Evolutionary conservation across 2,113 vertebrate genomes (phyloP).

Genomic region (Syngnathoides biaculeatus): DNA sequence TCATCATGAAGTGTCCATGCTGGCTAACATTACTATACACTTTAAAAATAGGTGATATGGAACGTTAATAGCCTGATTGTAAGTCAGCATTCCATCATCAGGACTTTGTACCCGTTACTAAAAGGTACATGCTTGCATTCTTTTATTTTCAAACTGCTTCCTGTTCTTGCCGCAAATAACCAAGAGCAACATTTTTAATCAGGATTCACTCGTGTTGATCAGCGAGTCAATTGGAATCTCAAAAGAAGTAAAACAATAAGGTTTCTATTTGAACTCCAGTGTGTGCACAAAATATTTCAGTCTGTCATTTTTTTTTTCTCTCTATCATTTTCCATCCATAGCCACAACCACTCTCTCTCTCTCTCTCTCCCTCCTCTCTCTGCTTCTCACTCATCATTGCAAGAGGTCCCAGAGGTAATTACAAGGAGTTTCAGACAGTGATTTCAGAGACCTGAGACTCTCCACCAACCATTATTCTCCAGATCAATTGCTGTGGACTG

Average conservation of each 20-base stretch:
- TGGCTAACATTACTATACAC: background rate
- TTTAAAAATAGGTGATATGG: background rate
- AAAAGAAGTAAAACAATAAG: background rate
- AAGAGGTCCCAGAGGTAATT: conserved; percentile 55
- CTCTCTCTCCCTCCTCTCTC: conserved; percentile 1
- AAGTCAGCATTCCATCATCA: background rate
- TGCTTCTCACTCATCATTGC: conserved; percentile 23
- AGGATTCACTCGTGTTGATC: background rate
- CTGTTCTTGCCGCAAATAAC: background rate
- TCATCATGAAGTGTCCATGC: background rate
- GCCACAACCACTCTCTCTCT: background rate
- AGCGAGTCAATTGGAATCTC: background rate
- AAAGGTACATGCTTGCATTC: background rate
- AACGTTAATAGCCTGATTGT: background rate
- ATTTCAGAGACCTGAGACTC: conserved; percentile 43
- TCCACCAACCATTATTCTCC: conserved; percentile 51
- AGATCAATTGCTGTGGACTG: conserved; percentile 59
- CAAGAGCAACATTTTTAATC: background rate
- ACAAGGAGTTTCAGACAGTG: conserved; percentile 52
- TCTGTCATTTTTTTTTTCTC: conserved; percentile 15
- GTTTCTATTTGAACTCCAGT: background rate
- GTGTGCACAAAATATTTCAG: conserved; percentile 17
- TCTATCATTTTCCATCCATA: conserved; percentile 4
- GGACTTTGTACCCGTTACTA: background rate
- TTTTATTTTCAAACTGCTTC: background rate